Base-by-base conservation (phyloP, 2,888 invertebrate species). In the Dolichomitus sp. region DNA sequence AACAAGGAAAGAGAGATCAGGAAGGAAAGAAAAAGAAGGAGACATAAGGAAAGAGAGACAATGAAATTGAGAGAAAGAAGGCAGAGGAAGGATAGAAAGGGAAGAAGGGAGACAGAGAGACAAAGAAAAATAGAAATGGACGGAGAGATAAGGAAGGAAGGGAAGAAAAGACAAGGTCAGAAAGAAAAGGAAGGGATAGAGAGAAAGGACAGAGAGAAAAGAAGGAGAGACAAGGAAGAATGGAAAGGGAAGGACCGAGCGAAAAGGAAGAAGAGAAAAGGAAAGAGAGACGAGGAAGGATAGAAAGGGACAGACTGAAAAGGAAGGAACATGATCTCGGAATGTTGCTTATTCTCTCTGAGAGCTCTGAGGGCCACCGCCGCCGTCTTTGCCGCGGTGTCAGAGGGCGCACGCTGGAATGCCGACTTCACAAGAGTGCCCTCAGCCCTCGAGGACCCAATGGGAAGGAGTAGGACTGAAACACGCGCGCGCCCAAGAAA, bases 341-440 rank as follows among this genome's bases (percentile, higher is more conserved):
- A 50, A 78, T 61, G 68, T 65, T 57, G 66, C 69, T 69, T 65
- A 27, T 69, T 69, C 40, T 66, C 63, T 69, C 33, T 14, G 40
- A 77, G 80, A 66, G 45, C 7, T 45, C 33, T 1, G 69, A 61
- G 77, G 54, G 59, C 37, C 33, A 37, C 45, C 57, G 66, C 68
- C 50, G 76, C 40, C 72, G 73, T 63, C 48, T 69, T 77, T 69
- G 52, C 33, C 86, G 88, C 88, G 88, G 88, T 91, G 91, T 91
- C 90, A 91, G 89, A 91, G 91, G 91, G 90, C 91, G 89, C 87
- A 87, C 88, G 86, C 85, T 89, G 91, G 90, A 91, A 91, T 91
- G 90, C 88, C 89, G 90, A 89, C 88, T 87, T 80, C 59, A 50
- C 57, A 30, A 74, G 27, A 82, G 52, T 61, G 68, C 73, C 69